phyloP scores from a whole-genome alignment of 2,888 invertebrate genomes.

The Drosophila paracracens region DNA sequence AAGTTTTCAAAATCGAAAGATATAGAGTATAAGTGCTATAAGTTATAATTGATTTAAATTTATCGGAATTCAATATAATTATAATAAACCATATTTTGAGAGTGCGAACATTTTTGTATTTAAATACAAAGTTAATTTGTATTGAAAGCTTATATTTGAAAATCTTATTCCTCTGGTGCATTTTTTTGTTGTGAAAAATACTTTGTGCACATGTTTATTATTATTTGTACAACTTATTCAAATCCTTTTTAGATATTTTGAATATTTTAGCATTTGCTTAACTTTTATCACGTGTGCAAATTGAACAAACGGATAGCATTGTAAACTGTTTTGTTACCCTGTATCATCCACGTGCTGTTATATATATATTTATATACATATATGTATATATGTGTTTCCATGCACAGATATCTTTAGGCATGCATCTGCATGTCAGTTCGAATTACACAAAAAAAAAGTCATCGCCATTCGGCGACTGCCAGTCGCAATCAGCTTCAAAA shows the following conservation, averaged over 20 bases:
- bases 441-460: constrained; percentile 57
- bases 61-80: neutral
- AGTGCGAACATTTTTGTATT: neutral
- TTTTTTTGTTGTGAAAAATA: neutral
- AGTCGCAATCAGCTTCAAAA: constrained; percentile 59
- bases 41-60: neutral
- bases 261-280: neutral
- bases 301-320: neutral
- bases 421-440: constrained; percentile 56
- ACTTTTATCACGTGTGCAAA: neutral
- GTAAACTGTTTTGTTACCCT: constrained; percentile 18
- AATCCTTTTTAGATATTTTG: neutral
- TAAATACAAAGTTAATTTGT: neutral
- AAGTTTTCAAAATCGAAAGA: neutral
- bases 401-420: constrained; percentile 8
- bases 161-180: neutral
- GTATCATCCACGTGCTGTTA: constrained; percentile 5
- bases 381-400: neutral
- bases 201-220: neutral
- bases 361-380: constrained; percentile 1
- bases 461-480: constrained; percentile 39
- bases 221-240: neutral
- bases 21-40: neutral
- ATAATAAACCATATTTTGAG: neutral
- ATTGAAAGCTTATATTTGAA: neutral